phyloP scores from a whole-genome alignment of 2,888 invertebrate genomes.

The Aromia moschata region DNA sequence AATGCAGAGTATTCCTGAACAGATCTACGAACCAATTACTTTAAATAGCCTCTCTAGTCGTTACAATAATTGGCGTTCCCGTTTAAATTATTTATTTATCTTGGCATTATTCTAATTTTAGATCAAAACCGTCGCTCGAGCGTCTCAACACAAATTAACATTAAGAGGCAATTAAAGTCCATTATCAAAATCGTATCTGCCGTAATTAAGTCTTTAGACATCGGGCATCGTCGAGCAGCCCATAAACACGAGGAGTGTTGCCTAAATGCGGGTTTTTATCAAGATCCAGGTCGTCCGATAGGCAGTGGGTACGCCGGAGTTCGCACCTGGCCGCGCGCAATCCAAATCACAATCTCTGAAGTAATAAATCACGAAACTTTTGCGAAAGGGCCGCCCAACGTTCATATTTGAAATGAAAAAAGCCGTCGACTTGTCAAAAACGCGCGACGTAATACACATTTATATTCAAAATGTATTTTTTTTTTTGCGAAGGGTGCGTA shows the following conservation, averaged over 20 bases:
- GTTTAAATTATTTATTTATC: neutral
- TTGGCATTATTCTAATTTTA: neutral
- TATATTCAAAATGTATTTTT: no score
- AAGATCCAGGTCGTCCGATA: constrained; percentile 13
- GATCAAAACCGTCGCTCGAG: neutral
- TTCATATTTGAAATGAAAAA: constrained; percentile 6
- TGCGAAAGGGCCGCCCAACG: constrained; percentile 1
- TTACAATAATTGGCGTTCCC: neutral
- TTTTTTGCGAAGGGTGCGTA: no score
- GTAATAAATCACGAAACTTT: constrained; percentile 17
- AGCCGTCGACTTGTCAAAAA: neutral
- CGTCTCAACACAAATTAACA: no score
- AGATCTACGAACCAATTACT: no score
- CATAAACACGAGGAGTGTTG: neutral
- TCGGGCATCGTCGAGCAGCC: neutral
- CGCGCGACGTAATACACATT: neutral
- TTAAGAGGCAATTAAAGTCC: constrained; percentile 7
- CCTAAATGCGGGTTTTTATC: constrained; percentile 16
- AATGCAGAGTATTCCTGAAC: no score
- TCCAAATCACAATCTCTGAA: constrained; percentile 18
- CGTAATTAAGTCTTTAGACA: constrained; percentile 11
- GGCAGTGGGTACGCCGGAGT: constrained; percentile 10
- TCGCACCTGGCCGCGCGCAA: constrained; percentile 17
- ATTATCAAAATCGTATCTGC: neutral
- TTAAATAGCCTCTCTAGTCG: neutral